Evolutionary conservation across 2,888 invertebrate species (phyloP), one percentile per base, ranked within the genome.

Genomic region (Andrena minutula): DNA sequence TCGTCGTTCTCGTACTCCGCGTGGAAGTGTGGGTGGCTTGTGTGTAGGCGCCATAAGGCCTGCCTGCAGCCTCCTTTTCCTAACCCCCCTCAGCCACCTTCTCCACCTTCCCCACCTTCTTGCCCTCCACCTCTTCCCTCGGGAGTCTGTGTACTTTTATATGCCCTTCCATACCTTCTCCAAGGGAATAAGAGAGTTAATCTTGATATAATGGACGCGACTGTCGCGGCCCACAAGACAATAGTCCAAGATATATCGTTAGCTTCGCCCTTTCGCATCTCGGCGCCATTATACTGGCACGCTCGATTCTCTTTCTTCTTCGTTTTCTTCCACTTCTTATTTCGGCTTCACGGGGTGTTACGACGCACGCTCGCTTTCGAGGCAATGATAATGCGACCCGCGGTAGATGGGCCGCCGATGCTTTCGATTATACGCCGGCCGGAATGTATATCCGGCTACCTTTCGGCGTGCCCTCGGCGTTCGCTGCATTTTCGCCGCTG

Each of bases 141-240:
- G 88, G 89, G 89, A 89, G 84, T 82, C 87, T 84, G 84, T 86
- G 85, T 88, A 89, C 87, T 88, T 87, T 87, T 88, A 88, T 87
- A 87, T 88, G 88, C 88, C 88, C 88, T 88, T 88, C 88, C 87
- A 88, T 88, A 89, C 90, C 87, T 89, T 87, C 88, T 85, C 88
- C 89, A 80, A 88, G 89, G 89, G 91, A 90, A 92, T 90, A 91
- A 92, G 92, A 92, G 93, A 93, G 92, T 93, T 93, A 93, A 93
- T 93, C 93, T 93, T 93, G 93, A 93, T 93, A 93, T 93, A 93
- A 93, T 93, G 93, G 93, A 92, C 92, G 93, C 93, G 92, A 93
- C 93, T 93, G 93, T 93, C 93, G 93, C 92, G 91, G 90, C 91
- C 91, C 90, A 89, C 92, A 93, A 93, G 93, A 93, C 93, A 93